These are phyloP conservation scores for Julus scandinavius DNA, from an alignment of 2,888 invertebrate species.

Conservation along the genomic window DNA sequence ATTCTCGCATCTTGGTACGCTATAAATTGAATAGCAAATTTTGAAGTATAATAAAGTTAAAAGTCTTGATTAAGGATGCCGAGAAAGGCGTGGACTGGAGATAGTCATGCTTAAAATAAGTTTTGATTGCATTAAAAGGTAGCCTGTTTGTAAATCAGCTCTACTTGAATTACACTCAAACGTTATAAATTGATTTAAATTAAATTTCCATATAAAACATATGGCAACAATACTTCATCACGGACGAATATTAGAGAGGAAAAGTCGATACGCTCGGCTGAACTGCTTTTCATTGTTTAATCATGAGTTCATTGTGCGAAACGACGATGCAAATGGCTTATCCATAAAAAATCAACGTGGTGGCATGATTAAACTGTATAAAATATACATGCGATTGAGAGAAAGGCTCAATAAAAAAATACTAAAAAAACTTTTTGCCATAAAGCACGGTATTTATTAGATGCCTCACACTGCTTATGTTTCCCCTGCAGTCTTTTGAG, in stretches of 20 bases:
- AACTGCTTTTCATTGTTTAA: slow-evolving; percentile 35
- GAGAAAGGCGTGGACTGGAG: not conserved
- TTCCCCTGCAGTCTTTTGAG: not conserved
- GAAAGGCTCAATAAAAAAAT: slow-evolving; percentile 24
- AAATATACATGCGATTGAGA: slow-evolving; percentile 26
- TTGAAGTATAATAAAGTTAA: not conserved
- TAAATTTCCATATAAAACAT: slow-evolving; percentile 30
- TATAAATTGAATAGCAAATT: not conserved
- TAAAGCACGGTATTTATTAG: not conserved
- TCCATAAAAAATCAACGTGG: slow-evolving; percentile 16
- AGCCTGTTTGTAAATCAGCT: slow-evolving; percentile 14
- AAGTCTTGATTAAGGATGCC: not conserved
- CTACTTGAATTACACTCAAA: slow-evolving; percentile 30
- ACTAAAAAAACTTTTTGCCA: not conserved
- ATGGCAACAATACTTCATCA: slow-evolving; percentile 29
- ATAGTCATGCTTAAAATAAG: not conserved
- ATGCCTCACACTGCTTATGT: not conserved
- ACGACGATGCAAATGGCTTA: slow-evolving; percentile 17
- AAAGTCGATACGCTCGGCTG: slow-evolving; percentile 24
- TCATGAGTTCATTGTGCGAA: slow-evolving; percentile 39
- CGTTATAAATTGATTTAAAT: not conserved
- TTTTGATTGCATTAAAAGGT: not conserved
- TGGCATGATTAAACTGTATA: slow-evolving; percentile 33
- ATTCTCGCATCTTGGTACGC: not conserved
- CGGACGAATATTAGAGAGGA: slow-evolving; percentile 3